Conservation (phyloP, 23 tunicate genomes). For the Diplosoma virens region DNA sequence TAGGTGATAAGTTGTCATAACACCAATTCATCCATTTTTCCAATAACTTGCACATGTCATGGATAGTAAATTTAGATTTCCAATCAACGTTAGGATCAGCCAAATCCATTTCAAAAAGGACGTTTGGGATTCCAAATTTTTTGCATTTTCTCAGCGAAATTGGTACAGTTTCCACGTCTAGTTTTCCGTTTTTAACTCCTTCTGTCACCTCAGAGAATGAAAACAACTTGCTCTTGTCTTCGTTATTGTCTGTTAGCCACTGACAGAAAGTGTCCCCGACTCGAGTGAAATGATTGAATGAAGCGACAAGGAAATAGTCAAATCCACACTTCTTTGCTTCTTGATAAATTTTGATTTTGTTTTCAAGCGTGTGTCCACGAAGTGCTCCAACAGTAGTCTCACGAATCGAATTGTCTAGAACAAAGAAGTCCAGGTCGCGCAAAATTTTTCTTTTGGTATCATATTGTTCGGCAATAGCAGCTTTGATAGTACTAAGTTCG, state of each 20-base stretch:
- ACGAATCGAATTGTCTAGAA: constrained; percentile 29
- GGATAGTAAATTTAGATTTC: constrained; percentile 12
- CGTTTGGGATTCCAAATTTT: constrained; percentile 29
- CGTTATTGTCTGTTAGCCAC: background rate
- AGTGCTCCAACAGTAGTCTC: constrained; percentile 18
- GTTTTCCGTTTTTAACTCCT: background rate
- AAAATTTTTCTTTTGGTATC: constrained; percentile 11
- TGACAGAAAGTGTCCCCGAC: constrained; percentile 13
- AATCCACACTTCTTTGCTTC: constrained; percentile 20
- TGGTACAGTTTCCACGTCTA: constrained; percentile 2
- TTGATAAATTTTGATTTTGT: constrained; percentile 10
- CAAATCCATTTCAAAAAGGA: constrained; percentile 15
- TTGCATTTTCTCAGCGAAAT: constrained; percentile 13
- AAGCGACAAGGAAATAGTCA: constrained; percentile 5
- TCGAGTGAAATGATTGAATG: constrained; percentile 4
- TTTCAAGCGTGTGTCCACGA: constrained; percentile 13
- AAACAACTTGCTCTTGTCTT: background rate
- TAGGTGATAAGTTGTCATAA: constrained; percentile 6
- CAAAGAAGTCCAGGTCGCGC: constrained; percentile 1
- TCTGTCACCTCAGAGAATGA: constrained; percentile 27
- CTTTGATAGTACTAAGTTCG: background rate
- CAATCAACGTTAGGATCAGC: constrained; percentile 30
- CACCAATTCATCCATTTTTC: constrained; percentile 12
- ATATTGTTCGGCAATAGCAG: background rate
- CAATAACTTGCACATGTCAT: constrained; percentile 24